Base-by-base conservation (phyloP, 2,888 invertebrate genomes). In the Trachelus iudaicus region DNA sequence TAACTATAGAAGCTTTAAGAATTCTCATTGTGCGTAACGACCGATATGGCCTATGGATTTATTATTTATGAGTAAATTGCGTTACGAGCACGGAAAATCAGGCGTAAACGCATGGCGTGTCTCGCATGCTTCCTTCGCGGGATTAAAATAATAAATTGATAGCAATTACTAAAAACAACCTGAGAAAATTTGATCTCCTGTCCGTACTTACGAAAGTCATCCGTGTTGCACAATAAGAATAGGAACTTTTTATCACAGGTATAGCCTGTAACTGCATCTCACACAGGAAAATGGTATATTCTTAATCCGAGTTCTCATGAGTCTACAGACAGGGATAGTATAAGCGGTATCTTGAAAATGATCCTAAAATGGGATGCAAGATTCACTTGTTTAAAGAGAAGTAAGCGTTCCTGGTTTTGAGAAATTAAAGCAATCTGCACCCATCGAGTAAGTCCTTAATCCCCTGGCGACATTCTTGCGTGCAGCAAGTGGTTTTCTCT, bases 381-480 rank as follows among this genome's bases (percentile, higher is more conserved):
- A 56, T 56, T 56, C 56, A 56, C 56, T 56, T 56, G 56, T 56
- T 23, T 23, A 56, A 9, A 56, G 56, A 56, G 56, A 15, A 56
- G 56, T 56, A 56, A 23, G 56, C 56, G 56, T 56, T 56, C 2
- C 56, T 56, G 56, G 56, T 56, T 75, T 79, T 82, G 80, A 83
- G 79, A 79, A 82, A 83, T 82, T 80, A 76, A 82, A 34, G 77
- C 76, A 77, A 82, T 82, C 81, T 73, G 74, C 78, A 69, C 75
- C 75, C 76, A 80, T 83, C 79, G 79, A 75, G 69, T 80, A 76
- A 82, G 77, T 77, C 79, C 75, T 81, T 79, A 82, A 82, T 81
- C 80, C 81, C 69, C 75, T 79, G 80, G 79, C 77, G 80, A 83
- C 79, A 79, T 77, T 76, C 78, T 77, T 40, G 77, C 77, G 74